These are phyloP conservation scores for Engystomops pustulosus DNA, from an alignment of 2,113 vertebrate genomes.

Conservation along the genomic window DNA sequence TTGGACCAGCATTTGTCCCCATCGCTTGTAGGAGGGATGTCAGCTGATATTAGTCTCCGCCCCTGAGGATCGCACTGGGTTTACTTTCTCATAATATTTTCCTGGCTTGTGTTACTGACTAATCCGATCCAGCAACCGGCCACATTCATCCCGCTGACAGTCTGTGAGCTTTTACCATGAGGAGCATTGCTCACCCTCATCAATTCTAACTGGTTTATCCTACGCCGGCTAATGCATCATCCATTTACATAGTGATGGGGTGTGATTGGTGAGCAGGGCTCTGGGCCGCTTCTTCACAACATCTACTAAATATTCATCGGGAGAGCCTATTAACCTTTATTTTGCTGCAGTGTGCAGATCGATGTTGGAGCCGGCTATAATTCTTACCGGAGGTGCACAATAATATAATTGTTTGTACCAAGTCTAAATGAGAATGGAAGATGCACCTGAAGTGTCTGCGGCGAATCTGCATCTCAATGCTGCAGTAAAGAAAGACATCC, in stretches of 20 bases:
- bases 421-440: constrained; percentile 12
- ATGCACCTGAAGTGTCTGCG: neutral
- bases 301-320: constrained; percentile 10
- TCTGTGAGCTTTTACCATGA: neutral
- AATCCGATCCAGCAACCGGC: neutral
- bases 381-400: constrained; percentile 1
- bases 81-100: neutral
- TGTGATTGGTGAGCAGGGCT: neutral
- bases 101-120: neutral
- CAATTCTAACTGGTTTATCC: neutral
- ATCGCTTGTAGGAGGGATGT: too few species aligned
- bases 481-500: too few species aligned
- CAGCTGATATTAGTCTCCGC: too few species aligned
- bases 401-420: neutral
- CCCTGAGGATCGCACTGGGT: too few species aligned
- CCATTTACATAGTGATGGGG: neutral
- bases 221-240: neutral
- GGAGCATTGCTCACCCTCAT: neutral
- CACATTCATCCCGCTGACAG: neutral
- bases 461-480: neutral
- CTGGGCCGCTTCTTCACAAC: neutral
- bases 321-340: constrained; percentile 24
- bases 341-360: constrained; percentile 41
- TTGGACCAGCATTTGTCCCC: too few species aligned
- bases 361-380: constrained; percentile 1